Evolutionary conservation across 2,797 vertebrate species (phyloP), one percentile per base, ranked within the genome.

Genomic region (Crypturellus tataupa): DNA sequence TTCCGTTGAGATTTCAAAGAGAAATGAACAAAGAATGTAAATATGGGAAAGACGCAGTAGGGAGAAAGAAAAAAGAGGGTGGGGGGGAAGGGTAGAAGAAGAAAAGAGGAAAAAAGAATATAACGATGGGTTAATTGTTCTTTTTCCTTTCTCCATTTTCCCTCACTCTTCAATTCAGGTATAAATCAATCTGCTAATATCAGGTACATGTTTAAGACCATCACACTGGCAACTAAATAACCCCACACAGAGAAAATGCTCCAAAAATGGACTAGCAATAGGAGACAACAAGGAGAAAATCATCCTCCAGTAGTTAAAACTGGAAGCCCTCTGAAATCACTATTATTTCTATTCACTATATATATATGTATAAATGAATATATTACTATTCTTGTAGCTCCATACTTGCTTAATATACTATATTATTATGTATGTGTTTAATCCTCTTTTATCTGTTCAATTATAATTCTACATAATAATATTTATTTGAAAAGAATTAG

Each of bases 401-500:
- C 53, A 10, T 55, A 29, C 31, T 55, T 31, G 8, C 27, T 18
- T 55, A 29, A 55, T 17, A 31, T 31, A 17, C 5, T 16, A 17
- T 55, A 29, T 55, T 49, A 5, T 53, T 40, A 7, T 25, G 4
- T 2, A 12, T 6, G 19, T 47, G 47, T 31, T 40, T 49, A 64
- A 1, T 53, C 10, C 12, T 46, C 40, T 27, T 75, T 19, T 27
- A 3, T 24, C 12, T 31, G 15, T 56, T 76, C 12, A 77, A 78
- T 42, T 31, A 23, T 71, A 35, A 8, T 17, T 72, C 0, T 1
- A 37, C 1, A 1, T 44, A 56, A 69, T 15, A 42, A 29, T 20
- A 7, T 55, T 72, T 65, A 55, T 53, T 71, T 60, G 20, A 68
- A 73, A 82, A 68, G 23, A 60, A 29, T 27, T 35, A 42, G 10